Evolutionary conservation across 2,797 vertebrate species (phyloP).

Genomic region (Onychomys arenicola): DNA sequence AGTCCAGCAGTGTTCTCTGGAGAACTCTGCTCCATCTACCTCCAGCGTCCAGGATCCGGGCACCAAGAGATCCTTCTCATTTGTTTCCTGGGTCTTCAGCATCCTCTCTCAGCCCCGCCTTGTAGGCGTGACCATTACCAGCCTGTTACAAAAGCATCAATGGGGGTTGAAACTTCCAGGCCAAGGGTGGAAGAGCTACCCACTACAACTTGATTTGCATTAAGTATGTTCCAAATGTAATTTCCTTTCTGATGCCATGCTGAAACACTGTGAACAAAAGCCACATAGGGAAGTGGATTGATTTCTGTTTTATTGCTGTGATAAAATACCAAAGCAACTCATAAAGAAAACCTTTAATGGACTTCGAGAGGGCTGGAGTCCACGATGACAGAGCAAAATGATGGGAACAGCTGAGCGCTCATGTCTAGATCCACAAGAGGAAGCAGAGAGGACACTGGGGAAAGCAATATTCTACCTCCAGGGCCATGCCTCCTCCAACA

Average conservation of each 20-base stretch:
- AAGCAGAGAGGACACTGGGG: not conserved
- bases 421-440: not conserved
- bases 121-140: too few relatives aligned
- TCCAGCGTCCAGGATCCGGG: too few relatives aligned
- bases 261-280: not conserved
- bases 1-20: too few relatives aligned
- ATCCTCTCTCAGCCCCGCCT: too few relatives aligned
- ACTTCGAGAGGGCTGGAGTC: too few relatives aligned
- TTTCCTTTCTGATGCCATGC: too few relatives aligned
- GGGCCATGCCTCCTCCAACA: not conserved
- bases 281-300: not conserved
- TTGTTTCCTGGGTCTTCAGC: too few relatives aligned
- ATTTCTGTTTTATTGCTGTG: not conserved
- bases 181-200: too few relatives aligned
- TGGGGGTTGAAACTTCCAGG: too few relatives aligned
- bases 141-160: too few relatives aligned
- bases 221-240: not conserved
- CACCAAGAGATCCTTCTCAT: too few relatives aligned
- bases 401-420: not conserved
- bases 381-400: not conserved
- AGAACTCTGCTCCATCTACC: too few relatives aligned
- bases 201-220: constrained; percentile 1
- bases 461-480: not conserved
- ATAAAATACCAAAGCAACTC: not conserved
- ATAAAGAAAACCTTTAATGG: not conserved